Percentiles rank a stretch among this genome's conserved stretches.
phyloP scores from a whole-genome alignment of 35 echinoderm and acorn worm genomes.

The Stichopus chloronotus region DNA sequence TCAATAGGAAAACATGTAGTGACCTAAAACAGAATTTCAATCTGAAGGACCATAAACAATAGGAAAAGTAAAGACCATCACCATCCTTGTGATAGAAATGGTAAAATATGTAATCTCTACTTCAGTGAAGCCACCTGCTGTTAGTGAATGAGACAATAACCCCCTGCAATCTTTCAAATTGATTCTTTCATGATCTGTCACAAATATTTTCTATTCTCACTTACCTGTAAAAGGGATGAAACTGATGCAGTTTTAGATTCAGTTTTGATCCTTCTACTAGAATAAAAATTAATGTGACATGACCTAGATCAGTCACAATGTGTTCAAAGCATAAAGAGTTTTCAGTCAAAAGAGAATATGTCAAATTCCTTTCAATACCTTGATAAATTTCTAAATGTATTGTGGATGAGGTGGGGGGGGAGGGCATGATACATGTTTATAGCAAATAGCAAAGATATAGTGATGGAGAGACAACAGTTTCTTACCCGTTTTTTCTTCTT shows the following conservation, averaged over 20 bases:
- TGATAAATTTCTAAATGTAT: too few relatives aligned
- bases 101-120: not conserved
- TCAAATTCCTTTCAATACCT: too few relatives aligned
- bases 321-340: not conserved
- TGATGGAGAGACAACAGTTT: not conserved
- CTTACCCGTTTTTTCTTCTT: conserved; percentile 97
- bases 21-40: not conserved
- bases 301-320: not conserved
- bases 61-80: not conserved
- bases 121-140: not conserved
- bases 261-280: not conserved
- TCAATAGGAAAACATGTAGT: not conserved
- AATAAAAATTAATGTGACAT: not conserved
- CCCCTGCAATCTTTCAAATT: not conserved
- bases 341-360: not conserved
- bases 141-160: not conserved
- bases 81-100: not conserved
- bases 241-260: not conserved
- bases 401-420: not conserved
- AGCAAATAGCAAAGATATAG: not conserved
- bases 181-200: not conserved
- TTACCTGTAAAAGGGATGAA: not conserved
- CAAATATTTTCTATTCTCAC: not conserved
- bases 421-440: not conserved
- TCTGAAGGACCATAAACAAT: not conserved